Evolutionary conservation across 2,888 invertebrate species (phyloP), one percentile per base, ranked within the genome.

Genomic region (Agrochola lota): DNA sequence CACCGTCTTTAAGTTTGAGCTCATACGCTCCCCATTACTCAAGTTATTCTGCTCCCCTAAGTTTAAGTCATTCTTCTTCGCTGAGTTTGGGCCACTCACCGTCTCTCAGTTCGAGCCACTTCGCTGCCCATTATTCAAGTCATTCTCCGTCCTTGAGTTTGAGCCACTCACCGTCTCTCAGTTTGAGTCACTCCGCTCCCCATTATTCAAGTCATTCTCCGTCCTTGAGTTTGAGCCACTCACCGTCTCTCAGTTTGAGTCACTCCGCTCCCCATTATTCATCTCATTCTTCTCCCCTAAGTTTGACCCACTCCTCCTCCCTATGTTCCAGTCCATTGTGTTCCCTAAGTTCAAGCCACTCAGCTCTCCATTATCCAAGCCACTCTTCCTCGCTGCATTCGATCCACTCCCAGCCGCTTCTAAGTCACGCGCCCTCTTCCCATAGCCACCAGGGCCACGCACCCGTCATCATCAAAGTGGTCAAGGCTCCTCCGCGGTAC

Each of bases 391-490:
- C 26, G 49, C 40, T 40, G 40, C 40, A 40, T 40, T 66, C 59
- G 3, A 77, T 78, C 52, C 59, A 62, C 52, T 80, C 60, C 12
- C 35, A 78, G 0, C 23, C 78, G 63, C 52, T 77, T 46, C 52
- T 79, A 12, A 62, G 71, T 62, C 57, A 71, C 35, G 46, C 70
- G 17, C 49, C 63, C 11, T 55, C 35, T 11, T 2, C 26, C 15
- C 81, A 77, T 67, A 67, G 64, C 20, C 66, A 76, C 40, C 64
- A 77, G 40, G 57, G 62, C 4, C 80, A 70, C 52, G 59, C 63
- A 1, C 85, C 88, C 9, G 74, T 84, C 62, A 40, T 85, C 62
- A 64, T 91, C 71, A 90, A 85, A 71, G 85, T 88, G 71, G 77
- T 86, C 20, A 85, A 87, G 77, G 74, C 85, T 23, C 69, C 86